Evolutionary conservation across 92 coral and sea anemone genomes (phyloP).

Genomic region (Zoanthus solanderi): DNA sequence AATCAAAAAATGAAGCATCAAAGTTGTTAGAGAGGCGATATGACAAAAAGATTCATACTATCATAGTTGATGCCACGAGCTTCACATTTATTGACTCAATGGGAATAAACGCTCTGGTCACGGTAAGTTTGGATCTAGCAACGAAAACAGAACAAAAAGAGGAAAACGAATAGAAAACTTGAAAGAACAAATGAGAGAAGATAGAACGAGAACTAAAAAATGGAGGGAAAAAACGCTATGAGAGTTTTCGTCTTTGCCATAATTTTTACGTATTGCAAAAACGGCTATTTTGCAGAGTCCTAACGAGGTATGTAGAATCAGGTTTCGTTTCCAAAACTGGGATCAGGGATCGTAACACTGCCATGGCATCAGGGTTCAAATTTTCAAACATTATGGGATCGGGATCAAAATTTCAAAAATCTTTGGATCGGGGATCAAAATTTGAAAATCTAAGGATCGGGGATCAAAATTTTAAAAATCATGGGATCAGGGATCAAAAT

Average conservation of each 20-base stretch:
- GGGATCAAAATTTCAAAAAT: no score
- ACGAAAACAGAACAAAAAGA: not conserved
- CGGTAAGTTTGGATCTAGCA: constrained; percentile 60
- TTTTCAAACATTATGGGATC: no score
- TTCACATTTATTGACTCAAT: constrained; percentile 85
- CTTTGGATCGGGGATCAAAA: no score
- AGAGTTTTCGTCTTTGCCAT: not conserved
- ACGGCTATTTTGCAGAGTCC: not conserved
- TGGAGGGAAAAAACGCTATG: not conserved
- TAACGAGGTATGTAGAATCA: no score
- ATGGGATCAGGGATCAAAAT: no score
- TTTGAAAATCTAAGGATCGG: no score
- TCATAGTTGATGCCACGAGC: constrained; percentile 76
- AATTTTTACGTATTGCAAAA: not conserved
- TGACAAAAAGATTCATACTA: constrained; percentile 41
- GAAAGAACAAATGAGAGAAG: not conserved
- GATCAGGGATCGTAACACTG: no score
- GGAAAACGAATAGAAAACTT: not conserved
- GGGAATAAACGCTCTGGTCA: constrained; percentile 66
- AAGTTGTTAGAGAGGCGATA: not conserved
- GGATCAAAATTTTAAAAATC: no score
- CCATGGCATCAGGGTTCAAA: no score
- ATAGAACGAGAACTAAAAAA: not conserved
- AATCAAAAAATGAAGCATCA: not conserved
- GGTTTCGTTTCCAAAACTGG: no score